These are phyloP conservation scores for Phoebastria nigripes DNA, from an alignment of 2,797 vertebrate species.

Conservation along the genomic window DNA sequence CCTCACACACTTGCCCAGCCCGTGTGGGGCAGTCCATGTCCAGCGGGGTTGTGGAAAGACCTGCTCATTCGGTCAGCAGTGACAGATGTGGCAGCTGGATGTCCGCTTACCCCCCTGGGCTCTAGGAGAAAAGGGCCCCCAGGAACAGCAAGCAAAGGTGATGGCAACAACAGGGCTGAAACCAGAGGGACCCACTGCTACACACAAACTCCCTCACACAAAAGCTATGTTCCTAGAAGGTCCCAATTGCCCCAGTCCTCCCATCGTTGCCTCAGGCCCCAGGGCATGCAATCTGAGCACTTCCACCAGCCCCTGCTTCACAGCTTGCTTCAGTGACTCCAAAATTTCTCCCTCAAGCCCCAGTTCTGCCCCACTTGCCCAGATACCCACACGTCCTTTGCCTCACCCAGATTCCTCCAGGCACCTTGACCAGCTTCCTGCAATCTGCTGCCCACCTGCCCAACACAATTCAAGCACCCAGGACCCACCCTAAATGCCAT, in stretches of 20 bases:
- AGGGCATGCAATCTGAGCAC: neutral
- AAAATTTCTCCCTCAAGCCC: neutral
- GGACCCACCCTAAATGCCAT: neutral
- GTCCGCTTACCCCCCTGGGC: rapidly evolving
- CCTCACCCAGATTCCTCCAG: neutral
- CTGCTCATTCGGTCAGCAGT: rapidly evolving
- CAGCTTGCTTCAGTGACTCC: neutral
- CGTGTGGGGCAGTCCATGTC: rapidly evolving
- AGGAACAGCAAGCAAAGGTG: neutral
- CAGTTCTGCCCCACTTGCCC: neutral
- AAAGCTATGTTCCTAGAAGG: neutral
- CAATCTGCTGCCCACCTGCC: neutral
- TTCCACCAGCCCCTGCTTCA: neutral
- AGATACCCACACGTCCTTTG: neutral
- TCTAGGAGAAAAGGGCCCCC: neutral
- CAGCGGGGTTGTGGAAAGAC: neutral
- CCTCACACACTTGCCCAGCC: rapidly evolving
- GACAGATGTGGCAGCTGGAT: neutral
- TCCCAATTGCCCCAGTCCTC: neutral
- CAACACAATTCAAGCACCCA: neutral
- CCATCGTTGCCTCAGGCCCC: neutral
- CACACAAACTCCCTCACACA: neutral
- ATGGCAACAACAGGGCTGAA: neutral
- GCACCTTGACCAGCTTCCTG: neutral
- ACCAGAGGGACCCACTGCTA: neutral